Evolutionary conservation across 2,888 invertebrate species (phyloP).

Genomic region (Thalpophila matura): DNA sequence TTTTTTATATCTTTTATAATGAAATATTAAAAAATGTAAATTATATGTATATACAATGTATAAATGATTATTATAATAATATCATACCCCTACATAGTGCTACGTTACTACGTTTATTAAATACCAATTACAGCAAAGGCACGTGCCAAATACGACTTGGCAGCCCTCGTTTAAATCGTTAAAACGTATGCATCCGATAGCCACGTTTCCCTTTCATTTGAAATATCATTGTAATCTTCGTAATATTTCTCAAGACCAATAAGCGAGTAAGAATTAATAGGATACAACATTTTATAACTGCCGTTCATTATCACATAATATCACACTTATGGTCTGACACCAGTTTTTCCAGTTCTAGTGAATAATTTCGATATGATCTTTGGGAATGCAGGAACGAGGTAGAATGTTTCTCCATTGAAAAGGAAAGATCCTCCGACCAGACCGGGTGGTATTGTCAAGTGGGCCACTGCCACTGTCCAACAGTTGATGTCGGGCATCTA

Average conservation of each 20-base stretch:
- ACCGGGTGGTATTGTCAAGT: no score
- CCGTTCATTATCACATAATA: no score
- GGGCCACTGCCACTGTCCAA: no score
- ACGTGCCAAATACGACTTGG: conserved; percentile 41
- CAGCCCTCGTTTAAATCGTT: conserved; percentile 31
- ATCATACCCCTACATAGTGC: conserved; percentile 6
- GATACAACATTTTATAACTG: no score
- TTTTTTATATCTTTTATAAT: no score
- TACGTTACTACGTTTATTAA: conserved; percentile 40
- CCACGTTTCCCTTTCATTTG: conserved; percentile 47
- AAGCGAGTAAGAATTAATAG: background rate
- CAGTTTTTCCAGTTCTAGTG: no score
- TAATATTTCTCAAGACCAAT: background rate
- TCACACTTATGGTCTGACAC: background rate
- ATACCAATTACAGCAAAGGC: conserved; percentile 39
- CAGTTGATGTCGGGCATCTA: no score
- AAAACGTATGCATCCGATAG: conserved; percentile 22
- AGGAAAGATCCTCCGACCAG: no score
- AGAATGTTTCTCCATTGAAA: no score
- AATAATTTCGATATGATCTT: no score
- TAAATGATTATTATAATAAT: background rate
- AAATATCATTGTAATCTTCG: conserved; percentile 21
- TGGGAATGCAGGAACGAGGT: no score
- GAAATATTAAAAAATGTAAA: no score
- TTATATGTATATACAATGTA: background rate